Base-by-base conservation (phyloP, 2,888 invertebrate species). In the Synanthedon tipuliformis region DNA sequence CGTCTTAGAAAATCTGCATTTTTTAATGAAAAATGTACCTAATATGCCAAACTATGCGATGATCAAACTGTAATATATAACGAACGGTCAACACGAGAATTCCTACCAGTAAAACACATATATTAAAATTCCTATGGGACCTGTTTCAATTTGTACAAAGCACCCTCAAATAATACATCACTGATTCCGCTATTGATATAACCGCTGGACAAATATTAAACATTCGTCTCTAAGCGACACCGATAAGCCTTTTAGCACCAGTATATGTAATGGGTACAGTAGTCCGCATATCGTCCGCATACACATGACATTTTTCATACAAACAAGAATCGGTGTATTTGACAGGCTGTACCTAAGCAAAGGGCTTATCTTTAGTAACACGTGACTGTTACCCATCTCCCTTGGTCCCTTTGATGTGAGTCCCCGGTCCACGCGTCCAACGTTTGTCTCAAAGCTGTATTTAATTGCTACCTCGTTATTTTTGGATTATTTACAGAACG, bases 381-480 rank as follows among this genome's bases (percentile, higher is more conserved):
- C 73, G 73, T 67, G 74, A 55, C 64, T 60, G 59, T 56, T 49
- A 41, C 61, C 62, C 60, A 61, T 62, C 58, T 65, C 57, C 57
- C 34, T 34, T 23, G 49, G 55, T 65, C 72, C 70, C 81, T 84
- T 85, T 85, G 83, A 85, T 78, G 77, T 77, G 60, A 65, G 64
- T 63, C 67, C 63, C 63, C 61, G 65, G 66, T 63, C 70, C 69
- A 65, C 63, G 56, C 62, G 54, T 56, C 61, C 65, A 56, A 65
- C 77, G 71, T 78, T 71, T 78, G 77, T 81, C 82, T 80, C 76
- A 78, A 82, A 80, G 79, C 80, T 73, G 71, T 67, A 71, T 84
- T 83, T 85, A 86, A 87, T 85, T 84, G 78, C 84, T 77, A 72
- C 70, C 81, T 87, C 85, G 81, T 87, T 87, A 87, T 85, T 86